Base-by-base conservation (phyloP, 2,113 vertebrate genomes). In the Rhabdornis inornatus region DNA sequence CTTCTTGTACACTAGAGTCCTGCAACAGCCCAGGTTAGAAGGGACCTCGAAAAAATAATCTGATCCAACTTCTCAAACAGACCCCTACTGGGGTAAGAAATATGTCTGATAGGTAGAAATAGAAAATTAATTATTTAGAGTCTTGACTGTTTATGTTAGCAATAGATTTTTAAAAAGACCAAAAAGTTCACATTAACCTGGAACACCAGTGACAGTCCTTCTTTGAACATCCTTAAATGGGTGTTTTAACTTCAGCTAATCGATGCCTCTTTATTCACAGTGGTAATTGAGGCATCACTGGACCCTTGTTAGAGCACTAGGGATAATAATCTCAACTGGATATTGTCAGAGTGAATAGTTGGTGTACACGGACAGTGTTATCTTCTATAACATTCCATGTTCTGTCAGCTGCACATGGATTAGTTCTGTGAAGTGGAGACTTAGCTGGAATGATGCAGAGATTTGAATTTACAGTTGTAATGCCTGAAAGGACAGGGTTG, bases 1-100 rank as follows among this genome's bases (percentile, higher is more conserved):
- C 63, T 53, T 75, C 39, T 79, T 79, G n/a, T 40, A 45, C 31
- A 40, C 15, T 15, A 45, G 35, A 69, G 30, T 66, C 39, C n/a
- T 82, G 18, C 25, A 82, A 13, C 10, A 79, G 53, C 25, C 25
- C 10, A 14, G 35, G 35, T 42, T 83, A 61, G 53, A 90, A 53
- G 20, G 15, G 31, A 49, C 31, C 56, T 70, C 0, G 0, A 42
- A 49, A 55, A 61, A 35, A 14, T 35, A 2, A 24, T 27, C n/a
- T 66, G 28, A 21, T 61, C 45, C 19, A 57, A 15, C n/a, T 55
- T 57, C 13, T 66, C n/a, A 39, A 80, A 81, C 55, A 82, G 30
- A 76, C 13, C 37, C n/a, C 81, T 18, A 30, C 11, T 8, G 35
- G 42, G 65, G 16, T 39, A 33, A 50, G 70, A 55, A 81, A 61